A percentile compares a stretch with the other conserved stretches of the same genome.
Evolutionary conservation across 2,113 vertebrate species (phyloP).

Genomic region (Alethe castanea): DNA sequence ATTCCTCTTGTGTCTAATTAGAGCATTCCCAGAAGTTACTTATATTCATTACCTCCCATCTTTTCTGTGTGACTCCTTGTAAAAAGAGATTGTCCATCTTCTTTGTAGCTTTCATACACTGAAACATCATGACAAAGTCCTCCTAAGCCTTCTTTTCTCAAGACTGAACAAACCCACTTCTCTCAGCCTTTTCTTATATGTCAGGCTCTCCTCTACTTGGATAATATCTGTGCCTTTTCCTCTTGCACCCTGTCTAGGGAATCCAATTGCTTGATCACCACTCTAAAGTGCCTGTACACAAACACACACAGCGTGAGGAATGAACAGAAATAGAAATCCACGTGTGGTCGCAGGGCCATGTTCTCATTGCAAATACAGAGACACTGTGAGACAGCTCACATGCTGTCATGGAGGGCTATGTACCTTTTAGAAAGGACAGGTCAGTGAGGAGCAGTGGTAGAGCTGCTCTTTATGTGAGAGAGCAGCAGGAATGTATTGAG

Average conservation of each 20-base stretch:
- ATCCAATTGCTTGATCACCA: neutral
- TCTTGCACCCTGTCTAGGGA: neutral
- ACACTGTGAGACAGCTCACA: neutral
- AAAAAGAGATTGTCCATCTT: neutral
- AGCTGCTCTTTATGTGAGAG: neutral
- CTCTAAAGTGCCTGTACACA: neutral
- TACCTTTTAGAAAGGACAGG: neutral
- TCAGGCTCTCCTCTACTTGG: neutral
- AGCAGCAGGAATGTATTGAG: neutral
- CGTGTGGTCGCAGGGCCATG: rapidly evolving
- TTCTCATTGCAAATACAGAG: neutral
- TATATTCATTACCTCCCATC: neutral
- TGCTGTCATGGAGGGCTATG: no score
- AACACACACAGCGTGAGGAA: neutral
- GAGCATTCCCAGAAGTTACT: neutral
- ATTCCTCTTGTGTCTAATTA: neutral
- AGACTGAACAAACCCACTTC: neutral
- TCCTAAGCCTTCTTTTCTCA: neutral
- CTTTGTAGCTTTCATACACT: neutral
- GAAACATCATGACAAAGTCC: neutral
- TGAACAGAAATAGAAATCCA: neutral
- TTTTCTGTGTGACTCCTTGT: neutral
- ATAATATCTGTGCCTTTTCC: neutral
- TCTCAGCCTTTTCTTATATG: neutral
- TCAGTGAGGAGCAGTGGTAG: neutral